phyloP scores from a whole-genome alignment of 2,113 vertebrate species.

The Trematocara stigmaticum region DNA sequence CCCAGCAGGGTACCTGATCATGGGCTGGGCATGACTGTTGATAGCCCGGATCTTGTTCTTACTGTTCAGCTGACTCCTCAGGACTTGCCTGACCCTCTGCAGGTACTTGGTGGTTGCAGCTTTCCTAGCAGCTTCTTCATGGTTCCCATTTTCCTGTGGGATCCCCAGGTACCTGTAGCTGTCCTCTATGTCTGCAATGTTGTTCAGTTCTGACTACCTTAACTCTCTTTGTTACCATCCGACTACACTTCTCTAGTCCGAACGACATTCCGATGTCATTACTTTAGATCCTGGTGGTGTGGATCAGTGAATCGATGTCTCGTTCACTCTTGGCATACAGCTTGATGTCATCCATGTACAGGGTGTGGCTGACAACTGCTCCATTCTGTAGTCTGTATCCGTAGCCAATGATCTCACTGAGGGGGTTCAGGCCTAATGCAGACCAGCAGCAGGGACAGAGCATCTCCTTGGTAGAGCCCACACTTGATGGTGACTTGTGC shows the following conservation, averaged over 20 bases:
- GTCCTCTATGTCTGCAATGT: neutral
- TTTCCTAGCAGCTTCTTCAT: neutral
- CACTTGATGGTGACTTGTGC: neutral
- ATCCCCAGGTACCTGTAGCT: neutral
- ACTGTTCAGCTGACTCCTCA: neutral
- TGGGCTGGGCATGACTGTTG: too few relatives aligned
- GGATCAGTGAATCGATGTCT: neutral
- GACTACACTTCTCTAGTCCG: neutral
- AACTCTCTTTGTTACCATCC: neutral
- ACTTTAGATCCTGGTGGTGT: rapidly evolving
- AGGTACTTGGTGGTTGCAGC: neutral
- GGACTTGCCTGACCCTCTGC: neutral
- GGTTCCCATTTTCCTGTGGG: neutral
- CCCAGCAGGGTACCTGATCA: neutral
- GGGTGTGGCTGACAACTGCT: neutral
- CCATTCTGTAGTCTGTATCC: neutral
- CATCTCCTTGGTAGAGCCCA: neutral
- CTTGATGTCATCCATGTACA: neutral
- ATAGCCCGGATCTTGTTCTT: neutral
- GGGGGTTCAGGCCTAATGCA: neutral
- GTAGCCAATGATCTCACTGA: neutral
- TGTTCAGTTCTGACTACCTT: neutral
- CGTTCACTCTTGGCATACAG: neutral
- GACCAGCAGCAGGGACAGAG: neutral
- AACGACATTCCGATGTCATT: neutral